Evolutionary conservation across 2,888 invertebrate species (phyloP).

Genomic region (Empis stercorea): DNA sequence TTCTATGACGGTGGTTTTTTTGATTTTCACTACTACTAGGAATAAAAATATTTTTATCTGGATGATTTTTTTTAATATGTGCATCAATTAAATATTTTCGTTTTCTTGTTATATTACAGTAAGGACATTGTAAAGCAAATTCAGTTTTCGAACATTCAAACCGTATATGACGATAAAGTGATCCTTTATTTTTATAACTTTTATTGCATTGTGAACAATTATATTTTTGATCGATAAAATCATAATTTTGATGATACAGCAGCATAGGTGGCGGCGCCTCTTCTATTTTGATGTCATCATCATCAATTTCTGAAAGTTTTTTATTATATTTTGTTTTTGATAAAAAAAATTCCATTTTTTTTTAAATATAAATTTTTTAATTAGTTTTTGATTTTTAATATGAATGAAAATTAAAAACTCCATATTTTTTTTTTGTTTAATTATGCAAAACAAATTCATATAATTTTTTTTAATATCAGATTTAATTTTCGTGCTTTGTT

Average conservation of each 20-base stretch:
- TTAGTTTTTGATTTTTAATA: conserved; percentile 2
- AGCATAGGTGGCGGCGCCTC: no score
- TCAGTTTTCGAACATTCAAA: background rate
- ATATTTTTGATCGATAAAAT: no score
- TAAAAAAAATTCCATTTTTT: background rate
- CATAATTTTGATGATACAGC: no score
- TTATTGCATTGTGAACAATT: background rate
- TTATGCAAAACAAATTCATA: no score
- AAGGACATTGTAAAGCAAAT: background rate
- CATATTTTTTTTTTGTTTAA: conserved; percentile 1
- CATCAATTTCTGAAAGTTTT: conserved; percentile 6
- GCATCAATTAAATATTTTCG: background rate
- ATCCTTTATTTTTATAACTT: conserved; percentile 1
- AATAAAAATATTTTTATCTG: background rate
- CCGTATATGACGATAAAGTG: background rate
- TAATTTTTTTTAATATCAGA: no score
- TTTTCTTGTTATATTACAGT: background rate
- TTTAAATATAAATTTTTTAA: background rate
- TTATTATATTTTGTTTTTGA: conserved; percentile 7
- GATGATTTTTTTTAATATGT: background rate
- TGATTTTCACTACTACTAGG: no score
- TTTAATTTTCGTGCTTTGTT: no score
- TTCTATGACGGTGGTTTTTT: no score
- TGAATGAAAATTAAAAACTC: conserved; percentile 8
- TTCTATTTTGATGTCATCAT: conserved; percentile 6